Percentiles rank a stretch among this genome's conserved stretches.
Evolutionary conservation across 2,113 vertebrate genomes (phyloP).

Genomic region (Plestiodon gilberti): DNA sequence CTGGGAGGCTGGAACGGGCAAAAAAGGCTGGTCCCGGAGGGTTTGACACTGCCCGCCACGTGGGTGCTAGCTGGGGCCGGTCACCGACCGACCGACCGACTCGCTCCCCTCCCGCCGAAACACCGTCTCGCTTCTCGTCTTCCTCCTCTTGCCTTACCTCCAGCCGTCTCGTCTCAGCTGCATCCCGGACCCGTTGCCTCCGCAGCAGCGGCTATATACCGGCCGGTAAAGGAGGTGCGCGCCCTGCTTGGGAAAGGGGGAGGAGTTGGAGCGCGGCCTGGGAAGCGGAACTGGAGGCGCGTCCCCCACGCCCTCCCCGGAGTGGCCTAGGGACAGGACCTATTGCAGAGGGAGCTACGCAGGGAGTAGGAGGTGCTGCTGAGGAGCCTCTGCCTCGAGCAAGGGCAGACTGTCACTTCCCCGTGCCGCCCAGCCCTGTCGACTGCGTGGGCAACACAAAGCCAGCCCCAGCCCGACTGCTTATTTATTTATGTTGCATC

Average conservation of each 20-base stretch:
- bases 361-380: no score
- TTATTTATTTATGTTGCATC: no score
- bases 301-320: neutral
- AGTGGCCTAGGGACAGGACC: neutral
- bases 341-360: no score
- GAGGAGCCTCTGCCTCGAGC: no score
- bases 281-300: constrained; percentile 10
- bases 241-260: neutral
- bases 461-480: no score
- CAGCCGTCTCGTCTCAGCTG: neutral
- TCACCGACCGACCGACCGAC: no score
- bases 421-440: no score
- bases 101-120: neutral
- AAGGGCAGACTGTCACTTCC: no score
- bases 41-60: neutral
- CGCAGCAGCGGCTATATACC: neutral
- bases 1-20: neutral
- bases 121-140: no score
- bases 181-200: neutral
- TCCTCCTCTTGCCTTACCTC: neutral
- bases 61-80: neutral
- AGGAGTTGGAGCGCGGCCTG: neutral
- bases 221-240: neutral
- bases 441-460: no score
- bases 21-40: neutral